These are phyloP conservation scores for Euspilapteryx auroguttella DNA, from an alignment of 2,888 invertebrate species.

Conservation along the genomic window DNA sequence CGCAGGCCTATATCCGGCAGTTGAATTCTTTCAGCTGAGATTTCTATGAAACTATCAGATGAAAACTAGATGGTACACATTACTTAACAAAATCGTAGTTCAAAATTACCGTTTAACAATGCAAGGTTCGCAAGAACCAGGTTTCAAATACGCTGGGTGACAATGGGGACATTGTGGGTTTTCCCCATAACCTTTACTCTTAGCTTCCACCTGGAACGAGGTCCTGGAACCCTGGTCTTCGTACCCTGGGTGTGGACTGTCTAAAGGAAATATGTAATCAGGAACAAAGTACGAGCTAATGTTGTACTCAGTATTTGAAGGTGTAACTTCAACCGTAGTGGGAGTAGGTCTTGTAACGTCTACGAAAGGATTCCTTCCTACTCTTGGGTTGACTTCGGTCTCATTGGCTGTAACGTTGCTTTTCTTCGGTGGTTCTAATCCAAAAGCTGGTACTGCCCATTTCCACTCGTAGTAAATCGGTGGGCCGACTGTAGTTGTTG, in stretches of 20 bases:
- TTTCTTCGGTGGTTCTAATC: constrained; percentile 54
- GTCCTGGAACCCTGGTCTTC: constrained; percentile 56
- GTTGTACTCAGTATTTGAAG: constrained; percentile 50
- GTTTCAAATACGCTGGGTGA: constrained; percentile 63
- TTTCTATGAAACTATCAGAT: too few species aligned
- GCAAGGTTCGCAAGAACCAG: constrained; percentile 68
- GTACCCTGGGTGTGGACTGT: constrained; percentile 62
- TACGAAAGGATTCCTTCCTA: constrained; percentile 19
- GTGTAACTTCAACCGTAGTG: constrained; percentile 15
- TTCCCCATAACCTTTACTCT: constrained; percentile 54
- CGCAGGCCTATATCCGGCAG: too few species aligned
- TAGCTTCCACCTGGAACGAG: constrained; percentile 60
- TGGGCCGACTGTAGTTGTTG: constrained; percentile 61
- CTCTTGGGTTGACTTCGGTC: constrained; percentile 12
- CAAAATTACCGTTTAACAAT: constrained; percentile 58
- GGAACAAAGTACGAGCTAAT: constrained; percentile 64
- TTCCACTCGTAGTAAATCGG: constrained; percentile 69
- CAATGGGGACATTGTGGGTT: constrained; percentile 66
- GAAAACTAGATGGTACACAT: too few species aligned
- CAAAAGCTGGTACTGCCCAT: constrained; percentile 65
- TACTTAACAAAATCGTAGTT: too few species aligned
- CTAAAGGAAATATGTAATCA: constrained; percentile 63
- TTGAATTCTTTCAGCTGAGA: too few species aligned
- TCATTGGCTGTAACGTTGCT: constrained; percentile 28
- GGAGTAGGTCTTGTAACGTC: constrained; percentile 30